Conservation (phyloP, 2,113 vertebrate species). For the Nycticryphes semicollaris region DNA sequence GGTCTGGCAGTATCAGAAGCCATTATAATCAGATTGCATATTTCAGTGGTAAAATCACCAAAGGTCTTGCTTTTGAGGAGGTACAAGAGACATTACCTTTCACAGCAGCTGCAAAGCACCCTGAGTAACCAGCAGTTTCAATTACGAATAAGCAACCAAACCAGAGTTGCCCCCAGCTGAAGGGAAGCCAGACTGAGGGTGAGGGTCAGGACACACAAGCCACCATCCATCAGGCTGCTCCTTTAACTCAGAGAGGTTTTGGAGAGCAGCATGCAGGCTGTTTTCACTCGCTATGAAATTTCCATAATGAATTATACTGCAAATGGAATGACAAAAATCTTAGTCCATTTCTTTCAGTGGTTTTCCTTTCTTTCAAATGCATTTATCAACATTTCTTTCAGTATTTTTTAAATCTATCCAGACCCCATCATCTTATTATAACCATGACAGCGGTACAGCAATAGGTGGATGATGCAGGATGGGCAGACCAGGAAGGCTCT, state of each 20-base stretch:
- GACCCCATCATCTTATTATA: not conserved
- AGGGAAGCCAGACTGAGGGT: not conserved
- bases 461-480: not conserved
- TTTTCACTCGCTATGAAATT: not conserved
- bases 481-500: not conserved
- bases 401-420: not conserved
- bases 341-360: not conserved
- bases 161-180: not conserved
- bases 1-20: not conserved
- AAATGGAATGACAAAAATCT: not conserved
- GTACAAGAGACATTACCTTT: not conserved
- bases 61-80: not conserved
- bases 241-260: not conserved
- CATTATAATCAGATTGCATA: not conserved
- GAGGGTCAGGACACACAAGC: not conserved
- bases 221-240: not conserved
- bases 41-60: not conserved
- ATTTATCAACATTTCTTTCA: not conserved
- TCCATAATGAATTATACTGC: not conserved
- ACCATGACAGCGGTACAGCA: not conserved
- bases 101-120: not conserved
- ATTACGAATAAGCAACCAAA: rapidly evolving
- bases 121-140: not conserved
- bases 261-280: not conserved
- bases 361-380: not conserved